Base-by-base conservation (phyloP, 2,888 invertebrate species). In the Zeuzera pyrina region DNA sequence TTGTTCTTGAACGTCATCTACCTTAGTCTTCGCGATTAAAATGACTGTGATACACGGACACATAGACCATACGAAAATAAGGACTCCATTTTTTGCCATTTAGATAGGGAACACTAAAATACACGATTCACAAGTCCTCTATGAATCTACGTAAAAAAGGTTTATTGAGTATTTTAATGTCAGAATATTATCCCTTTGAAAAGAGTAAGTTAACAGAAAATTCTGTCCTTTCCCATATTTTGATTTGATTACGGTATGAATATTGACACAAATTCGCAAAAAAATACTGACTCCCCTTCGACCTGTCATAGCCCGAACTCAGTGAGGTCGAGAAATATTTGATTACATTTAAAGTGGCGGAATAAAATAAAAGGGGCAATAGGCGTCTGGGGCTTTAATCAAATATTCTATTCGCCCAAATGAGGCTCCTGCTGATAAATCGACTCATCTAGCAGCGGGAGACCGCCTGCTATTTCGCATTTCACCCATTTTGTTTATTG, bases 351-450 rank as follows among this genome's bases (percentile, higher is more conserved):
- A 36, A 52, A 57, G 45, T 47, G 47, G 39, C 36, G 45, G 40
- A 51, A 52, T 49, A 54, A 45, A n/a, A 58, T 58, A 60, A 62
- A 37, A 52, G 47, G 39, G 45, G 42, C 45, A 52, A 53, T 53
- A 43, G 43, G 38, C 49, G 42, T 49, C 51, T 45, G 39, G 36
- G 39, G 57, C 45, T 63, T 64, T 63, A 65, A 72, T 70, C 59
- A 64, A 68, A 57, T 60, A 59, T 59, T 57, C 52, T 57, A 57
- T 63, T 57, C 42, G 43, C 47, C 53, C 59, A 58, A 64, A 67
- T 62, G 57, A 52, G 53, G 38, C 49, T 50, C 57, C 56, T 45
- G 57, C 60, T 64, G 70, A 59, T 58, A 64, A 67, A 74, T 72
- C 49, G 65, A 58, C 55, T 60, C 55, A 57, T 61, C 56, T 58